Conservation (phyloP, 2,888 invertebrate species). For the Plagiodera versicolora region DNA sequence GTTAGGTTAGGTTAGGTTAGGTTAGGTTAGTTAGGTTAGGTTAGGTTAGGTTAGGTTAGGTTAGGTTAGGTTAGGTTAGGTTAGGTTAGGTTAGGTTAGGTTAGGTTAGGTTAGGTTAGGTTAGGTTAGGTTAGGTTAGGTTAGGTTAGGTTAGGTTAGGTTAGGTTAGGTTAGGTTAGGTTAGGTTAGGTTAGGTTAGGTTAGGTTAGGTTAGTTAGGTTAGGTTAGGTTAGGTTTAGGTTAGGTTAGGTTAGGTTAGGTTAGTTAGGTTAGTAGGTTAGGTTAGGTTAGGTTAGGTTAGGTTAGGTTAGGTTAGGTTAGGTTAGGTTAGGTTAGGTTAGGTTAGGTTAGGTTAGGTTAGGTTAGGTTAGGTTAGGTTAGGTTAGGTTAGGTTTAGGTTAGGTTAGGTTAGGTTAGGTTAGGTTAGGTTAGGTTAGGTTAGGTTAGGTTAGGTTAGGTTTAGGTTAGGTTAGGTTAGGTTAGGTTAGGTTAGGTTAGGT, state of each 20-base stretch:
- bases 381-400: not conserved
- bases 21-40: slow-evolving; percentile 16
- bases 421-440: slow-evolving; percentile 20
- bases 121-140: slow-evolving; percentile 30
- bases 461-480: no score
- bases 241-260: slow-evolving; percentile 17
- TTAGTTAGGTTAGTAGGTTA: slow-evolving; percentile 15
- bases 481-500: no score
- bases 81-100: slow-evolving; percentile 10
- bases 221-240: slow-evolving; percentile 17
- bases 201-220: slow-evolving; percentile 16
- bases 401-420: slow-evolving; percentile 4
- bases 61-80: slow-evolving; percentile 9
- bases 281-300: slow-evolving; percentile 18
- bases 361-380: slow-evolving; percentile 11
- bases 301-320: slow-evolving; percentile 19
- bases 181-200: slow-evolving; percentile 18
- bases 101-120: slow-evolving; percentile 24
- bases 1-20: slow-evolving; percentile 18
- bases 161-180: slow-evolving; percentile 27
- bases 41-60: slow-evolving; percentile 1
- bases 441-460: slow-evolving; percentile 16
- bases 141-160: slow-evolving; percentile 28
- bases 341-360: slow-evolving; percentile 13
- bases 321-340: slow-evolving; percentile 17